Base-by-base conservation (phyloP, 2,797 vertebrate genomes). In the Propithecus deckenii region DNA sequence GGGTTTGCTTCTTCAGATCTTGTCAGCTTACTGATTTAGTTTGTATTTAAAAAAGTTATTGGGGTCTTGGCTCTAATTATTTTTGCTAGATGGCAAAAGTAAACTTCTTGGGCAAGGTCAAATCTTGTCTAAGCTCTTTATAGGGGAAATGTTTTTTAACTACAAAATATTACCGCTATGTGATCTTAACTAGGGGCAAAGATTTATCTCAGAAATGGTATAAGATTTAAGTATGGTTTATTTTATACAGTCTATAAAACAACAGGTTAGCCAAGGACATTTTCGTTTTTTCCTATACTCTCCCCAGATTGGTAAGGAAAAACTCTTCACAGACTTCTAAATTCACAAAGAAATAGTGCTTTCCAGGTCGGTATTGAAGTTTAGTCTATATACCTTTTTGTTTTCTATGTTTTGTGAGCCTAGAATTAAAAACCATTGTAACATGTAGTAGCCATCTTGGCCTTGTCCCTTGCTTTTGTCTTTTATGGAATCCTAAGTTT, bases 301-400 rank as follows among this genome's bases (percentile, higher is more conserved):
- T 8, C 15, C 14, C 71, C 8, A 38, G 30, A 48, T 61, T 69
- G 32, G 71, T 94, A 86, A 79, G 67, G 52, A n/a, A 87, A 83
- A 80, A 18, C 74, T 71, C 69, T 83, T 89, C n/a, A 55, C 55
- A 79, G 43, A 28, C 86, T 76, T 95, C 22, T 91, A 61, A 13
- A 55, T 95, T 91, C 80, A 57, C 81, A 67, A n/a, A 94, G 96
- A 88, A 95, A 94, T 4, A 65, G 23, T 61, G 13, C 12, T 1
- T 61, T 94, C 75, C 17, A 32, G 28, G 71, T 65, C 87, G 28
- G 41, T 8, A 43, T 13, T 78, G 88, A 76, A 7, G 20, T 65
- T 55, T 35, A 38, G 50, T 61, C 4, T 11, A 0, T 32, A 59
- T 48, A 46, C 71, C 52, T 80, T 80, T 61, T 85, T 35, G 9